Conservation (phyloP, 2,888 invertebrate genomes). For the Trilocha varians region DNA sequence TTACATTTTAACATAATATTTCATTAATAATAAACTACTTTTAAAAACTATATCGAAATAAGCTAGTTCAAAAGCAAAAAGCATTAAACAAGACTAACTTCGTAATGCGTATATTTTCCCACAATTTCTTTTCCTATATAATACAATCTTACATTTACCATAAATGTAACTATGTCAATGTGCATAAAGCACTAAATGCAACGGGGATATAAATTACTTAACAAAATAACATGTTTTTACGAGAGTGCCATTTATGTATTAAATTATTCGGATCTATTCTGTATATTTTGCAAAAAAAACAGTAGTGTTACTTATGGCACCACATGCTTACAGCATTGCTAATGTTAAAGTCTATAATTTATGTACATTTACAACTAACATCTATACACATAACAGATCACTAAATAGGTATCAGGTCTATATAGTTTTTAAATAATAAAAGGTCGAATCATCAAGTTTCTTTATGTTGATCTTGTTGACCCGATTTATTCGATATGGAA, state of each 20-base stretch:
- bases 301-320: constrained; percentile 68
- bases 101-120: constrained; percentile 73
- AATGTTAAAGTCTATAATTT: constrained; percentile 2
- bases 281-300: constrained; percentile 44
- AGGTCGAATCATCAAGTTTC: constrained; percentile 1
- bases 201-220: constrained; percentile 17
- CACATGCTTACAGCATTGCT: constrained; percentile 64
- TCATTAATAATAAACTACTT: constrained; percentile 33
- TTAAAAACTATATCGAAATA: constrained; percentile 50
- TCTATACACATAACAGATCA: constrained; percentile 9
- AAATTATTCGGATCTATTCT: constrained; percentile 1
- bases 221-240: constrained; percentile 17
- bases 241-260: too few relatives aligned
- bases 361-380: background rate
- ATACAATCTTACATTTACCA: constrained; percentile 48
- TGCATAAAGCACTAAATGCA: constrained; percentile 11
- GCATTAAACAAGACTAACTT: constrained; percentile 62
- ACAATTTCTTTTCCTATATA: constrained; percentile 47
- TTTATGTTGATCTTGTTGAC: constrained; percentile 4
- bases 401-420: constrained; percentile 3
- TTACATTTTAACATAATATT: constrained; percentile 32
- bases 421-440: constrained; percentile 1
- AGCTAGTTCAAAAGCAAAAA: constrained; percentile 66
- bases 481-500: constrained; percentile 38
- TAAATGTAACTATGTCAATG: constrained; percentile 10